These are phyloP conservation scores for Drosophila meridionalis DNA, from an alignment of 2,888 invertebrate species.

Conservation along the genomic window DNA sequence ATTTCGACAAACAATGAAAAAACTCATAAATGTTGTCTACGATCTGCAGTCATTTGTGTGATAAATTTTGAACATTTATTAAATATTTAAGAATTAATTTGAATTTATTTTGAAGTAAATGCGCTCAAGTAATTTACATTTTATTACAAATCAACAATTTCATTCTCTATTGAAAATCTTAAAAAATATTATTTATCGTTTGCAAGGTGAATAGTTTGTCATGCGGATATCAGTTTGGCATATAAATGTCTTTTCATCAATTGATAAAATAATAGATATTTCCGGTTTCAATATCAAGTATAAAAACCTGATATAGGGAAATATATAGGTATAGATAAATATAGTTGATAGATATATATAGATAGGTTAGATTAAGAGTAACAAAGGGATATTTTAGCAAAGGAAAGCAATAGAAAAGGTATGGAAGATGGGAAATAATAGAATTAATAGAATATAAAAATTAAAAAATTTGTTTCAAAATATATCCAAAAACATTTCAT, in stretches of 20 bases:
- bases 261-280: not conserved
- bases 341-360: not conserved
- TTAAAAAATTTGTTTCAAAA: too few species aligned
- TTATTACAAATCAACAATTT: not conserved
- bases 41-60: not conserved
- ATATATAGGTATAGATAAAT: not conserved
- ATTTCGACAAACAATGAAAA: conserved; percentile 61
- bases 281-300: not conserved
- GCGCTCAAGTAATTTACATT: not conserved
- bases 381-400: too few species aligned
- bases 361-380: not conserved
- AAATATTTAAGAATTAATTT: not conserved
- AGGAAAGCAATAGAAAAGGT: too few species aligned
- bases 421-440: too few species aligned
- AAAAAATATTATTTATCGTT: not conserved
- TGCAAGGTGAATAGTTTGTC: not conserved
- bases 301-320: not conserved
- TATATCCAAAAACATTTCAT: too few species aligned
- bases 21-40: conserved; percentile 2
- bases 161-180: too few species aligned
- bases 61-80: not conserved
- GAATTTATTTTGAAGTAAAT: not conserved
- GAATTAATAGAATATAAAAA: too few species aligned
- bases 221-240: not conserved
- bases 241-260: not conserved